phyloP scores from a whole-genome alignment of 2,888 invertebrate genomes.

The Amitus sp. region DNA sequence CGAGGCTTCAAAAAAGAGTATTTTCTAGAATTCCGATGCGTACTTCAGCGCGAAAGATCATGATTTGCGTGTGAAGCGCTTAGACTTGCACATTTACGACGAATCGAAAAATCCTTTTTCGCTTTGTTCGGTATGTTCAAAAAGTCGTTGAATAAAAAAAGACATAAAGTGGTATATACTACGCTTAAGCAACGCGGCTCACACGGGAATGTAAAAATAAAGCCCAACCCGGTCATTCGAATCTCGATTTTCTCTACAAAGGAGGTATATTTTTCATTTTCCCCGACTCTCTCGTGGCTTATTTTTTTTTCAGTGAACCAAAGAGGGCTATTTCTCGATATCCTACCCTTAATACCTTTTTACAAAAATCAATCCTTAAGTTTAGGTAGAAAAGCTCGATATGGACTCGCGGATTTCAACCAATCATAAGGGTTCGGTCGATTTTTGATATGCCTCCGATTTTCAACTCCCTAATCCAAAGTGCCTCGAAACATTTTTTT shows the following conservation, averaged over 20 bases:
- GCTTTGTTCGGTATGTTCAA: slow-evolving; percentile 25
- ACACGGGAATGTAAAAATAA: slow-evolving; percentile 42
- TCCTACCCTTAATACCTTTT: slow-evolving; percentile 39
- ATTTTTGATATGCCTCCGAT: slow-evolving; percentile 14
- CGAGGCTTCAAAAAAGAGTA: slow-evolving; percentile 27
- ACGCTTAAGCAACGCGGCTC: slow-evolving; percentile 37
- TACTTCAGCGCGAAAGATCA: slow-evolving; percentile 35
- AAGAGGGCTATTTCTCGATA: slow-evolving; percentile 35
- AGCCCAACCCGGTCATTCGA: slow-evolving; percentile 35
- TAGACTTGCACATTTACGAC: slow-evolving; percentile 31
- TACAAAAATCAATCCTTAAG: slow-evolving; percentile 41
- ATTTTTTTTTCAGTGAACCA: slow-evolving; percentile 26
- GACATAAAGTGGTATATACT: slow-evolving; percentile 35
- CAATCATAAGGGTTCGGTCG: neutral
- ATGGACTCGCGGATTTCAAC: slow-evolving; percentile 22
- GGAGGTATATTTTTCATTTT: slow-evolving; percentile 37
- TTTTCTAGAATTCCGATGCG: slow-evolving; percentile 17
- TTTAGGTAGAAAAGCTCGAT: slow-evolving; percentile 23
- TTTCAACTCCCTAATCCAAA: neutral
- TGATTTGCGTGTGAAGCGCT: slow-evolving; percentile 34
- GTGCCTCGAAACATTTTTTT: no score
- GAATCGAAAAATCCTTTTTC: slow-evolving; percentile 19
- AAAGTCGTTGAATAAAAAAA: slow-evolving; percentile 36
- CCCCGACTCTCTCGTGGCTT: slow-evolving; percentile 11
- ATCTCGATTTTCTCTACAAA: slow-evolving; percentile 35